A percentile compares a stretch with the other conserved stretches of the same genome.
Evolutionary conservation across 2,113 vertebrate genomes (phyloP).

Genomic region (Grammomys dolichurus): DNA sequence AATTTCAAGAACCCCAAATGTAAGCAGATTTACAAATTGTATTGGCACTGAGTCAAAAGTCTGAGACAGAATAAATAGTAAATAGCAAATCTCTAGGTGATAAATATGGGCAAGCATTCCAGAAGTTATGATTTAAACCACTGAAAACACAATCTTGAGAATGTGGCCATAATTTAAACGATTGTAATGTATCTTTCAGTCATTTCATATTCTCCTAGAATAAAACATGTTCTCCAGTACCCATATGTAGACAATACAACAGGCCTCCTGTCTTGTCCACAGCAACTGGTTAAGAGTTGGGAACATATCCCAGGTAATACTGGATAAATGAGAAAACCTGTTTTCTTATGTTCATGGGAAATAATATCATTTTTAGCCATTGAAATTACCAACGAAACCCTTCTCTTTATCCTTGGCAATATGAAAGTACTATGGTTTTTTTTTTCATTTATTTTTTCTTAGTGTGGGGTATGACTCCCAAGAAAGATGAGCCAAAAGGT

Average conservation of each 20-base stretch:
- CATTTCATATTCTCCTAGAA: not conserved
- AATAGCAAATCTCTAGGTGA: constrained; percentile 36
- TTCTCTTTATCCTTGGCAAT: not conserved
- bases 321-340: not conserved
- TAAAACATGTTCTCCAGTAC: not conserved
- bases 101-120: not conserved
- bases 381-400: not conserved
- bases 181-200: not conserved
- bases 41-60: constrained; percentile 1
- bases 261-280: not conserved
- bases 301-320: not conserved
- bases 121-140: constrained; percentile 52
- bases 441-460: too few relatives aligned
- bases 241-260: not conserved
- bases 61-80: constrained; percentile 29
- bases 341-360: not conserved
- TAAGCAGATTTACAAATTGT: constrained; percentile 36
- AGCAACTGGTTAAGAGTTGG: not conserved
- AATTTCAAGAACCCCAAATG: not conserved
- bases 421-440: not conserved
- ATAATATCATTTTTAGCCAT: not conserved
- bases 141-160: not conserved
- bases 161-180: not conserved
- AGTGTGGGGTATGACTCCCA: not conserved
- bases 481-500: not conserved